phyloP scores from a whole-genome alignment of 1,140 invertebrate genomes.

The Saccostrea glomerata region DNA sequence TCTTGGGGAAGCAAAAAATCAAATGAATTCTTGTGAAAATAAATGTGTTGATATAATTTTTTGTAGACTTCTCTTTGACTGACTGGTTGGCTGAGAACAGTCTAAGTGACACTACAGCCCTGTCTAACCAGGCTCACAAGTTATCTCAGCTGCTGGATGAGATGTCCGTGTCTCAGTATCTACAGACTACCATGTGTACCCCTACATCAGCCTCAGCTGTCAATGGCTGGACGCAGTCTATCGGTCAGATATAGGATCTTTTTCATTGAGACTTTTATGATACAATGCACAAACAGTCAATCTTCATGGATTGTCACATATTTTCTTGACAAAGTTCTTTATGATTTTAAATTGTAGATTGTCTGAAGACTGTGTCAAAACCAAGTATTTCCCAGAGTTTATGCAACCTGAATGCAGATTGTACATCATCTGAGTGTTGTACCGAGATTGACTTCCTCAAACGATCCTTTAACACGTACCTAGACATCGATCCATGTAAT shows the following conservation, averaged over 20 bases:
- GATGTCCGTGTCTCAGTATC: conserved; percentile 27
- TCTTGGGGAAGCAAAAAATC: too few species aligned
- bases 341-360: neutral
- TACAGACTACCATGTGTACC: conserved; percentile 40
- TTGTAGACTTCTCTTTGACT: conserved; percentile 31
- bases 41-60: neutral
- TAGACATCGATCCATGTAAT: conserved; percentile 61
- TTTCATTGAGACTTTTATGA: too few species aligned
- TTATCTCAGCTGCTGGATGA: conserved; percentile 40
- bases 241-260: neutral
- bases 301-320: neutral
- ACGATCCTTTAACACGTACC: conserved; percentile 52
- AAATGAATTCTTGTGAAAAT: neutral
- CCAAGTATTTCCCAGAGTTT: neutral
- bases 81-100: neutral
- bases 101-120: neutral
- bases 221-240: conserved; percentile 47
- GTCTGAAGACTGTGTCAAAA: neutral
- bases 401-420: conserved; percentile 55
- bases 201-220: conserved; percentile 20
- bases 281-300: neutral
- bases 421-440: conserved; percentile 62
- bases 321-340: too few species aligned
- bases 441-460: conserved; percentile 53
- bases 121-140: conserved; percentile 38